Conservation (phyloP, 35 echinoderm and acorn worm species). For the Lytechinus variegatus region DNA sequence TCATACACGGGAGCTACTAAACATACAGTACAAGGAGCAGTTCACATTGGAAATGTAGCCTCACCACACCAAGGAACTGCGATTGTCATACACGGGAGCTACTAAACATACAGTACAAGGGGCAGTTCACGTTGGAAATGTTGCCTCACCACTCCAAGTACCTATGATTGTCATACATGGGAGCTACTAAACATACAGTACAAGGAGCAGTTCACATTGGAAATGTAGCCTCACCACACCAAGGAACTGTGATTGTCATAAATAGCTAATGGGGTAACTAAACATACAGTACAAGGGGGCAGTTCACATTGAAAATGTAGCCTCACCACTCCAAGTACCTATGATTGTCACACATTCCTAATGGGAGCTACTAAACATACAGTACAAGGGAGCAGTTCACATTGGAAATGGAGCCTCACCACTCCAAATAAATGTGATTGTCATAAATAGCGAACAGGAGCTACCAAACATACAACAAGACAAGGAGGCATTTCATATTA, state of each 20-base stretch:
- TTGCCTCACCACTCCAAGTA: no score
- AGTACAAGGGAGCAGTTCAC: not conserved
- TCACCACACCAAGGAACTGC: not conserved
- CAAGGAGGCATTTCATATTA: no score
- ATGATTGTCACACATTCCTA: conserved; percentile 19
- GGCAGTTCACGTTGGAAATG: no score
- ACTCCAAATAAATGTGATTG: not conserved
- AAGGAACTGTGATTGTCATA: no score
- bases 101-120: no score
- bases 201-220: no score
- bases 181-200: no score
- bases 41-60: not conserved
- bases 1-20: not conserved
- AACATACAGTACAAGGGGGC: not conserved
- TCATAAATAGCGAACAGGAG: no score
- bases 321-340: not conserved
- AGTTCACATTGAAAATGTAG: not conserved
- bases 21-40: not conserved
- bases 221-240: no score
- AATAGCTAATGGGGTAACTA: not conserved
- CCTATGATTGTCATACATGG: no score
- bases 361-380: not conserved
- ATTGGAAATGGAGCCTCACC: not conserved
- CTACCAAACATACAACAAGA: no score
- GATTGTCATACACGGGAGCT: no score